Evolutionary conservation across 2,113 vertebrate species (phyloP), one percentile per base, ranked within the genome.

Genomic region (Catharus fuscescens): DNA sequence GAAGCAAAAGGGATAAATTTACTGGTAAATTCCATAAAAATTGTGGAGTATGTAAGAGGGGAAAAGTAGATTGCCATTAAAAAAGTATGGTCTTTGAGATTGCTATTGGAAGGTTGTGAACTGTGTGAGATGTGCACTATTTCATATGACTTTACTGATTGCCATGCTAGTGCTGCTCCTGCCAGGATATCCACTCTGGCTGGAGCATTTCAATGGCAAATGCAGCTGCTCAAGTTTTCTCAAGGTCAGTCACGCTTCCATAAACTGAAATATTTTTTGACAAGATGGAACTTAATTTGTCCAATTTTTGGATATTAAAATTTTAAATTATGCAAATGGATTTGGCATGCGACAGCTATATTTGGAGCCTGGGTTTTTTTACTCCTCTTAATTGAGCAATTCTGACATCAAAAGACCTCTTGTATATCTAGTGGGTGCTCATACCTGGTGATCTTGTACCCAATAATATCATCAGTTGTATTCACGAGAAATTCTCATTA

Each of bases 401-500:
- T 53, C 44, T 85, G 47, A 8, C n/a, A 23, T n/a, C 15, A 40
- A 62, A 86, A 88, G 50, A 12, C 50, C 47, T 88, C 44, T 60
- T 29, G 5, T 82, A n/a, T 81, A 69, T 92, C 60, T 87, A 45
- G 19, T 42, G 54, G 34, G 44, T 90, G 23, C 44, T 96, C 50
- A 28, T 93, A 91, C 25, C 76, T 74, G 42, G 36, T 82, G 54
- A 78, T 92, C 59, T 90, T 76, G 14, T 59, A 90, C 24, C n/a
- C 54, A 34, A 93, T 83, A 96, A 95, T 62, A 89, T 71, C 88
- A 81, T 88, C 57, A 18, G 11, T 71, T 64, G 4, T n/a, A 42
- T 93, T 90, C 61, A 61, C 40, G 87, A 85, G 85, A 95, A 95
- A 84, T 34, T 56, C 44, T 97, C 59, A 88, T 96, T 97, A 74